These are phyloP conservation scores for Ferdinandea cuprea DNA, from an alignment of 2,888 invertebrate species.

Conservation along the genomic window DNA sequence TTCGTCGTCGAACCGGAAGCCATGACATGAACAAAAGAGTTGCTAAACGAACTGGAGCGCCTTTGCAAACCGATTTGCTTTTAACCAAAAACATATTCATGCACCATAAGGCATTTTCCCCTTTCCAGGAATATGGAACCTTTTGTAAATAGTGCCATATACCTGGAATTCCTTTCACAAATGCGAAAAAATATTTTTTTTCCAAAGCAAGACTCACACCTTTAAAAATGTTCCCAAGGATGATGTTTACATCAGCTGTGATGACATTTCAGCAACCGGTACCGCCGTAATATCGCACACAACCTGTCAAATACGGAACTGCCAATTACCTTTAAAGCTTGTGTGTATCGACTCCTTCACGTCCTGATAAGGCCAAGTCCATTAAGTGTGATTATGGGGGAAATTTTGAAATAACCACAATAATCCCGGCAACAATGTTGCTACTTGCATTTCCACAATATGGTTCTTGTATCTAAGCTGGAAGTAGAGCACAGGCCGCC, in stretches of 20 bases:
- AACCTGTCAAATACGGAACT: constrained; percentile 49
- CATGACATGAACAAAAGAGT: too few relatives aligned
- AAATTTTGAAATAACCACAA: constrained; percentile 70
- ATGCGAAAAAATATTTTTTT: too few relatives aligned
- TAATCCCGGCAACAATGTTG: constrained; percentile 65
- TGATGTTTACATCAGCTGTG: constrained; percentile 23
- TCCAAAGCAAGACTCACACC: too few relatives aligned
- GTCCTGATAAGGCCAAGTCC: constrained; percentile 33
- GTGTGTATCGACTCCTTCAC: constrained; percentile 2
- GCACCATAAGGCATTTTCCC: too few relatives aligned
- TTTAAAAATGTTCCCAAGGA: constrained; percentile 17
- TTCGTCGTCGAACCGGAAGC: too few relatives aligned
- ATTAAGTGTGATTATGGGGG: constrained; percentile 70
- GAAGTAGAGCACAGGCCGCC: constrained; percentile 54
- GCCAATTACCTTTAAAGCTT: constrained; percentile 24
- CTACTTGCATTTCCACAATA: constrained; percentile 40
- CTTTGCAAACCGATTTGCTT: too few relatives aligned
- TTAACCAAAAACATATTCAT: too few relatives aligned
- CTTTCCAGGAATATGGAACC: too few relatives aligned
- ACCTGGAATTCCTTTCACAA: too few relatives aligned
- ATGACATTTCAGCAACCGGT: constrained; percentile 27
- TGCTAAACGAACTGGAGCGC: too few relatives aligned
- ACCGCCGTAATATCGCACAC: neutral
- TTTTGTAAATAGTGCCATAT: too few relatives aligned
- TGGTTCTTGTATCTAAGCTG: constrained; percentile 39